phyloP scores from a whole-genome alignment of 2,797 vertebrate species.

The Sebastes cheni region DNA sequence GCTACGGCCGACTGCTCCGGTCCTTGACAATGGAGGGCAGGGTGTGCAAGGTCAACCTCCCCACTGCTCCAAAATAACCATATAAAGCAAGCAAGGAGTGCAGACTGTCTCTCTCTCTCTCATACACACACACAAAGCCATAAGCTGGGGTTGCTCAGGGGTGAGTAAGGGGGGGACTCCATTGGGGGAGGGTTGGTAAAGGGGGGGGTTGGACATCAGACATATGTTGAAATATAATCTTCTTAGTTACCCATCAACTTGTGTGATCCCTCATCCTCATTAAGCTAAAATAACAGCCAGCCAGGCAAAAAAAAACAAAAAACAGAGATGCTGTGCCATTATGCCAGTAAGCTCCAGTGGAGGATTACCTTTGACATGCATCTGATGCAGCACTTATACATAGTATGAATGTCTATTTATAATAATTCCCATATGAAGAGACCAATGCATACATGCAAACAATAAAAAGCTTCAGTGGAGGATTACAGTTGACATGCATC shows the following conservation, averaged over 20 bases:
- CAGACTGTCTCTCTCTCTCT: constrained; percentile 4
- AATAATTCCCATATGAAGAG: neutral
- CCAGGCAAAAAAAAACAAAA: constrained; percentile 34
- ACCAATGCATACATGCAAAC: no score
- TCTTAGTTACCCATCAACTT: constrained; percentile 75
- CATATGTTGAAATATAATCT: constrained; percentile 80
- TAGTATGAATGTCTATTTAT: neutral
- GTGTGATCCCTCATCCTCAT: constrained; percentile 70
- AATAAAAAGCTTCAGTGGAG: neutral
- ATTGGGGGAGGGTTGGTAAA: neutral
- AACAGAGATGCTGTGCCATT: constrained; percentile 26
- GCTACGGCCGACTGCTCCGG: constrained; percentile 40
- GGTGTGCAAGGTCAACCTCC: constrained; percentile 67
- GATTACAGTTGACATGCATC: constrained; percentile 27
- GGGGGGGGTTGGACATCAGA: constrained; percentile 31
- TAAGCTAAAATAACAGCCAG: constrained; percentile 63
- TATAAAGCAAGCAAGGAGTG: constrained; percentile 73
- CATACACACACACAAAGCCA: constrained; percentile 1
- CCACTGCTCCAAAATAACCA: constrained; percentile 69
- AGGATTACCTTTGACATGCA: constrained; percentile 30
- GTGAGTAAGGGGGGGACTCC: neutral
- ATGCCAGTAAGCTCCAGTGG: constrained; percentile 7
- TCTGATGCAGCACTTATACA: neutral
- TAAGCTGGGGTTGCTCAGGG: constrained; percentile 39
- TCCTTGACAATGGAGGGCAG: constrained; percentile 62